Evolutionary conservation across 2,888 invertebrate species (phyloP).

Genomic region (Hololepta plana): DNA sequence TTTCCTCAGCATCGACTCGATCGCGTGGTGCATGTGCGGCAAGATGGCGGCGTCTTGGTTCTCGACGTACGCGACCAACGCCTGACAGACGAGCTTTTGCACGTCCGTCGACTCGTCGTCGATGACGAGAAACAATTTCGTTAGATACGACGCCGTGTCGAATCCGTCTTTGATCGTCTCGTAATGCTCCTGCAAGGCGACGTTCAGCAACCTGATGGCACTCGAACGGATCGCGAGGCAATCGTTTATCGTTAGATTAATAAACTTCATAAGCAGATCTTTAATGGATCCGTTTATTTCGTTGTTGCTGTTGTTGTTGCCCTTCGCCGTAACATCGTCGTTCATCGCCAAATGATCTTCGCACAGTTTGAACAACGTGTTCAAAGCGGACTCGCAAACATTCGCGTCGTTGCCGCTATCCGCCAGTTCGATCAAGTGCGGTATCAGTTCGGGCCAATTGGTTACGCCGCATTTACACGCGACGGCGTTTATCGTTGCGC

Average conservation of each 20-base stretch:
- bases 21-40: conserved; percentile 92
- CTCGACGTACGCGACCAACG: conserved; percentile 88
- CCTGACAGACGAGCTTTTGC: conserved; percentile 92
- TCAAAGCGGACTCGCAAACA: conserved; percentile 93
- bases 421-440: conserved; percentile 76
- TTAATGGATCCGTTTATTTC: conserved; percentile 12
- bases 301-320: conserved; percentile 7
- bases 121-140: conserved; percentile 82
- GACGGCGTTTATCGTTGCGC: conserved; percentile 92
- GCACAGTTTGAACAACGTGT: conserved; percentile 94
- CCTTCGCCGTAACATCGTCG: conserved; percentile 36
- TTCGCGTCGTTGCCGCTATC: conserved; percentile 79
- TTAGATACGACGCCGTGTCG: conserved; percentile 31
- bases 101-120: conserved; percentile 91
- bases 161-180: conserved; percentile 20
- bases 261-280: conserved; percentile 10
- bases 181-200: conserved; percentile 23
- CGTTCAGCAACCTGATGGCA: conserved; percentile 19
- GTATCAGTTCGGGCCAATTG: conserved; percentile 87
- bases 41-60: conserved; percentile 83
- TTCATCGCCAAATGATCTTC: conserved; percentile 52
- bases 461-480: conserved; percentile 79
- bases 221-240: conserved; percentile 4
- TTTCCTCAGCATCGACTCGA: conserved; percentile 90
- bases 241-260: conserved; percentile 7